Evolutionary conservation across 2,113 vertebrate genomes (phyloP).

Genomic region (Fregata magnificens): DNA sequence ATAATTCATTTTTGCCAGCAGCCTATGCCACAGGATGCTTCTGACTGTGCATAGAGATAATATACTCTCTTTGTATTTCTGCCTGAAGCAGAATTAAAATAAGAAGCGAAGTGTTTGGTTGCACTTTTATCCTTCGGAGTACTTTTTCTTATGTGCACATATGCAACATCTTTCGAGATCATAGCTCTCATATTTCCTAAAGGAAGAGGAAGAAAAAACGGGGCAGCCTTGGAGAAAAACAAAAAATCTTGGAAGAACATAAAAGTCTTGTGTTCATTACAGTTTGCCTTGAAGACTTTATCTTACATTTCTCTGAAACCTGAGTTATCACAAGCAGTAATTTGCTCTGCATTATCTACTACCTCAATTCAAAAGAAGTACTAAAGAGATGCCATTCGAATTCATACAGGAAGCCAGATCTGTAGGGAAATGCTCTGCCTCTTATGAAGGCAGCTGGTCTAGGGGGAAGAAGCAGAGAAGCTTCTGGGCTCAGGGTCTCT

Average conservation of each 20-base stretch:
- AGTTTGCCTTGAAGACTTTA: constrained; percentile 39
- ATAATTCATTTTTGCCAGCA: neutral
- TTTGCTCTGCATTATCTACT: constrained; percentile 4
- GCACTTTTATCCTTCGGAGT: neutral
- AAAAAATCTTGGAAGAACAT: constrained; percentile 34
- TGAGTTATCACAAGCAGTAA: constrained; percentile 19
- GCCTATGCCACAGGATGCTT: neutral
- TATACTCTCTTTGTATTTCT: neutral
- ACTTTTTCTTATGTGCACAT: neutral
- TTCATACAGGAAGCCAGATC: neutral
- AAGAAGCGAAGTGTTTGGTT: neutral
- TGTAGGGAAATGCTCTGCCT: neutral
- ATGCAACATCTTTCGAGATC: constrained; percentile 10
- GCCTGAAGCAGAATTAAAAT: constrained; percentile 18
- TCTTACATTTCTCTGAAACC: constrained; percentile 30
- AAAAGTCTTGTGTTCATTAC: constrained; percentile 12
- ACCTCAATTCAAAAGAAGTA: neutral
- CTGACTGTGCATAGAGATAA: neutral
- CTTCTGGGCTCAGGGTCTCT: neutral
- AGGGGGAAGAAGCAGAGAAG: neutral
- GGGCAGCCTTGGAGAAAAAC: neutral
- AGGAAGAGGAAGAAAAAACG: constrained; percentile 16
- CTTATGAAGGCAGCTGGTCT: neutral
- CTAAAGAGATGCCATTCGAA: neutral
- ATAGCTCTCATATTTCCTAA: neutral